Conservation (phyloP, 2,888 invertebrate species). For the Synergus gifuensis region DNA sequence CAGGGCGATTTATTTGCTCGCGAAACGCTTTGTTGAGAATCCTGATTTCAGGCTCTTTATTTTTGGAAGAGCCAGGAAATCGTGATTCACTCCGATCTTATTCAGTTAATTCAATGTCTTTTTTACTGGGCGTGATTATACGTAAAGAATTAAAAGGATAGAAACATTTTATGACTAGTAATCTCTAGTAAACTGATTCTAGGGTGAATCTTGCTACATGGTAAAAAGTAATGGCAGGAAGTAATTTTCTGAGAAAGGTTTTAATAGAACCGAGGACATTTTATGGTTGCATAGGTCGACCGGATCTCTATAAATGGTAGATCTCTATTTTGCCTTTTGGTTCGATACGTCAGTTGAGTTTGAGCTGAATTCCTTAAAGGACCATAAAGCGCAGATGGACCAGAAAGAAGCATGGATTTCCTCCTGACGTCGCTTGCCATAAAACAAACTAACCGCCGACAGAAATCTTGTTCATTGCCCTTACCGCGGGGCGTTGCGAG, state of each 20-base stretch:
- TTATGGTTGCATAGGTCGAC: neutral
- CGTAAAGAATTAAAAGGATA: neutral
- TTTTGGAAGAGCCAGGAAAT: conserved; percentile 1
- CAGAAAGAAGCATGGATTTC: conserved; percentile 69
- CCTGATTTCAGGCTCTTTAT: conserved; percentile 8
- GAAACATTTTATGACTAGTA: neutral
- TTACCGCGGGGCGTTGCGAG: conserved; percentile 66
- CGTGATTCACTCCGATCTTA: neutral
- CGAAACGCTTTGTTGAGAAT: conserved; percentile 20
- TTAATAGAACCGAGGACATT: neutral
- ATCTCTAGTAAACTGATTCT: neutral
- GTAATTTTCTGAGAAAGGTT: neutral
- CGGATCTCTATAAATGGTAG: conserved; percentile 23
- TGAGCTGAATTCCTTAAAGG: conserved; percentile 71
- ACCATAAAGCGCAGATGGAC: conserved; percentile 73
- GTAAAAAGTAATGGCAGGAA: neutral
- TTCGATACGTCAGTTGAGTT: conserved; percentile 56
- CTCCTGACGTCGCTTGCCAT: conserved; percentile 67
- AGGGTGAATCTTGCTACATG: neutral
- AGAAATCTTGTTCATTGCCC: conserved; percentile 69
- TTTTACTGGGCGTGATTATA: neutral
- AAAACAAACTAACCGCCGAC: conserved; percentile 75
- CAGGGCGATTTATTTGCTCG: neutral
- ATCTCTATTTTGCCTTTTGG: neutral
- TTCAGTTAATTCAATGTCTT: neutral